Evolutionary conservation across 2,888 invertebrate species (phyloP).

Genomic region (Drosophila buzzatii): DNA sequence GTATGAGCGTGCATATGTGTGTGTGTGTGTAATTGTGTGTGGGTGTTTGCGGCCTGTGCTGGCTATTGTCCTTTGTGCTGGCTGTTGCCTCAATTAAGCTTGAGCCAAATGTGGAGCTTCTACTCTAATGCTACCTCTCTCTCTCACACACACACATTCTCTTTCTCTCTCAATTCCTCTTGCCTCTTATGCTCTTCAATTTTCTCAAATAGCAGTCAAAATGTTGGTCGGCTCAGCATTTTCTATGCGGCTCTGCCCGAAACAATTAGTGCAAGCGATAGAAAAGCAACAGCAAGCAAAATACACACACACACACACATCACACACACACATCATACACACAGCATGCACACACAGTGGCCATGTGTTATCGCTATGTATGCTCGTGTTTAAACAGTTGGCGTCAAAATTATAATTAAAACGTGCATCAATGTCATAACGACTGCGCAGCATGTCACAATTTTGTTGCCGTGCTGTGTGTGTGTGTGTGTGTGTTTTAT

Average conservation of each 20-base stretch:
- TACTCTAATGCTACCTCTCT: background rate
- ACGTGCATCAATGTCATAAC: conserved; percentile 80
- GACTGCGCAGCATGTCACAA: conserved; percentile 77
- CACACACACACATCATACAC: conserved; percentile 10
- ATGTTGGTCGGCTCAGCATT: conserved; percentile 46
- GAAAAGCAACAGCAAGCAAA: conserved; percentile 43
- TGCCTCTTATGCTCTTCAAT: background rate
- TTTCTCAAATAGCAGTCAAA: conserved; percentile 6
- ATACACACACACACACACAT: conserved; percentile 9
- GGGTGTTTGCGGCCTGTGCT: conserved; percentile 47
- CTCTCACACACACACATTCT: background rate
- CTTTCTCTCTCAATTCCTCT: background rate
- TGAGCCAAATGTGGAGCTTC: conserved; percentile 36
- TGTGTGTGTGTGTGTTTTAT: background rate
- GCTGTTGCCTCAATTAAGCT: conserved; percentile 59
- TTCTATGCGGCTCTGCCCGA: conserved; percentile 36
- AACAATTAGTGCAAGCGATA: conserved; percentile 67
- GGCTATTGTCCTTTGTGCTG: conserved; percentile 62
- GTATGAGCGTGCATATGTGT: conserved; percentile 1
- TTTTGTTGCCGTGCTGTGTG: conserved; percentile 36
- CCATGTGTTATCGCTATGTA: conserved; percentile 46
- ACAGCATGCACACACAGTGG: conserved; percentile 3
- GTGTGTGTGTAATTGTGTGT: conserved; percentile 12
- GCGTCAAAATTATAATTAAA: conserved; percentile 82
- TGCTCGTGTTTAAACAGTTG: conserved; percentile 78